These are phyloP conservation scores for Scaptomyza cyrtandrae DNA, from an alignment of 2,888 invertebrate genomes.

Conservation along the genomic window DNA sequence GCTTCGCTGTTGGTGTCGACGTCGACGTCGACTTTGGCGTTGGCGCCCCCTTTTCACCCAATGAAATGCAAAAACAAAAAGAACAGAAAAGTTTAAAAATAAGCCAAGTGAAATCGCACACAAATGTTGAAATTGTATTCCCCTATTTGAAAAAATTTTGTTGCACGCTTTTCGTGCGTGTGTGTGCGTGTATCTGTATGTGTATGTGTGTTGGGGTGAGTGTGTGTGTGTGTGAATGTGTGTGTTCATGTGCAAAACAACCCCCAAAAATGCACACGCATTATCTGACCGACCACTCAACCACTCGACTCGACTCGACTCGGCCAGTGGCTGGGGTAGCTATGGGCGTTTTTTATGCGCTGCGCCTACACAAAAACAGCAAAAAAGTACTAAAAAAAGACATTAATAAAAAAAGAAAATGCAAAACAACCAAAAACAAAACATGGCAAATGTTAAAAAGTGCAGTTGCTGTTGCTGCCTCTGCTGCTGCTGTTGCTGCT, in stretches of 20 bases:
- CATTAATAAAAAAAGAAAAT: constrained; percentile 20
- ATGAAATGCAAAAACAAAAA: neutral
- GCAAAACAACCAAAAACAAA: constrained; percentile 16
- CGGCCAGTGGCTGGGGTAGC: constrained; percentile 62
- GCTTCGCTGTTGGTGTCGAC: constrained; percentile 13
- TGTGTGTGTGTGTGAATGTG: constrained; percentile 37
- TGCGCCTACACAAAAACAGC: constrained; percentile 34
- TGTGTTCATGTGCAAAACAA: constrained; percentile 66
- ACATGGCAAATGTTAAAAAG: constrained; percentile 36
- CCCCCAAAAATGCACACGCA: constrained; percentile 65
- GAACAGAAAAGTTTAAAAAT: constrained; percentile 64
- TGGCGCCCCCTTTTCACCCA: neutral
- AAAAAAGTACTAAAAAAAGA: neutral
- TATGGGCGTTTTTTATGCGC: constrained; percentile 73
- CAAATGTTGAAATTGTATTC: constrained; percentile 72
- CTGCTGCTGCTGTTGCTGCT: constrained; percentile 1
- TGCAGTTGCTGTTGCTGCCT: constrained; percentile 26
- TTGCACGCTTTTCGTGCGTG: constrained; percentile 64
- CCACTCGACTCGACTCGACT: constrained; percentile 35
- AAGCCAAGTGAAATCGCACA: constrained; percentile 69
- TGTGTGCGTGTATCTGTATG: constrained; percentile 13
- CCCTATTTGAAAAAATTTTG: constrained; percentile 75
- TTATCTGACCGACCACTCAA: constrained; percentile 45
- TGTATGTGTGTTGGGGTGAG: constrained; percentile 52
- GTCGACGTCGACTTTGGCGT: constrained; percentile 1